These are phyloP conservation scores for Tauraco hartlaubi DNA, from an alignment of 2,797 vertebrate genomes.

Conservation along the genomic window DNA sequence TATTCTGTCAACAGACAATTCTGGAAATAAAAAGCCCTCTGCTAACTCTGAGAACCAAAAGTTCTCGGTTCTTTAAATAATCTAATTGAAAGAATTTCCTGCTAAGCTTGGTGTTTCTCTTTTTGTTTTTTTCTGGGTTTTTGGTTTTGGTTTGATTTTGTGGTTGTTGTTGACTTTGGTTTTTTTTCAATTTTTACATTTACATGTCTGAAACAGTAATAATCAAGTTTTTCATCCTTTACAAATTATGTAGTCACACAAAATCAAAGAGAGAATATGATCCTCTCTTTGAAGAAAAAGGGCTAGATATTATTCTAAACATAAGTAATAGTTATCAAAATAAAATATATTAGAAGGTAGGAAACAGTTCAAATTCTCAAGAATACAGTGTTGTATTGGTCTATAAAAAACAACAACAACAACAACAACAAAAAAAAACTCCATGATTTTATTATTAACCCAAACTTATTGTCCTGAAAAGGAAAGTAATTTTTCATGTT, in stretches of 20 bases:
- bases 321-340: neutral
- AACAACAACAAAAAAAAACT: too few relatives aligned
- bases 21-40: conserved; percentile 27
- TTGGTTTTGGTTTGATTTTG: too few relatives aligned
- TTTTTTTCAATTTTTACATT: neutral
- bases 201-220: neutral
- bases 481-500: neutral
- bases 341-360: neutral
- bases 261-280: neutral
- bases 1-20: conserved; percentile 21
- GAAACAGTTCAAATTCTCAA: neutral
- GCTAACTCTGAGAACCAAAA: neutral
- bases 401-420: neutral
- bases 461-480: neutral
- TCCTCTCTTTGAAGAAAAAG: neutral
- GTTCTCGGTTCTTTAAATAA: neutral
- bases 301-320: neutral
- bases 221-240: neutral
- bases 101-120: neutral
- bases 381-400: neutral
- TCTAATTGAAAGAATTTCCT: neutral
- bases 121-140: neutral
- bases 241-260: neutral
- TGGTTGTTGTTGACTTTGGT: too few relatives aligned
- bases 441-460: neutral